phyloP scores from a whole-genome alignment of 2,888 invertebrate genomes.

The Deilephila porcellus region DNA sequence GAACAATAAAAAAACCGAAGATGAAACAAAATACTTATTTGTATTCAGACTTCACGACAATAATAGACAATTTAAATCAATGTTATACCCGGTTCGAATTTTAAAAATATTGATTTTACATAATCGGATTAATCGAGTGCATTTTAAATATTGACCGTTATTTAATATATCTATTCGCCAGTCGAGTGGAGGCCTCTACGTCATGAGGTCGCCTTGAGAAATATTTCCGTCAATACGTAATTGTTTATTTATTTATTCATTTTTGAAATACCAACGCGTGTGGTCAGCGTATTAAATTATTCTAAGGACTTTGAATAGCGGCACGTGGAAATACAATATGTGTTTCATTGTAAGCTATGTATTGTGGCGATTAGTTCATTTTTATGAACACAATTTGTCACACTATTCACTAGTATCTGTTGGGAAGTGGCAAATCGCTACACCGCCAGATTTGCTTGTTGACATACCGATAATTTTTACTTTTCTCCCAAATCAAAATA shows the following conservation, averaged over 20 bases:
- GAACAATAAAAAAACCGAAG: neutral
- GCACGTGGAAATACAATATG: neutral
- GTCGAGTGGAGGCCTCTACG: neutral
- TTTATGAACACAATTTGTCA: neutral
- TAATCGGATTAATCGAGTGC: slow-evolving; percentile 8
- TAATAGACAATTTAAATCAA: neutral
- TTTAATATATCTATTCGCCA: neutral
- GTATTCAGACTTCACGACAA: neutral
- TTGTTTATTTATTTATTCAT: slow-evolving; percentile 14
- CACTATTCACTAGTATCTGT: neutral
- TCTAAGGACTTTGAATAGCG: neutral
- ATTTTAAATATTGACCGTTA: slow-evolving; percentile 7
- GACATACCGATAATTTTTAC: no score
- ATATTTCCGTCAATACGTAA: neutral
- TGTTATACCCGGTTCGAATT: neutral
- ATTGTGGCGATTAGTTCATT: neutral
- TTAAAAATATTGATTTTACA: slow-evolving; percentile 6
- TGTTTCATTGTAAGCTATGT: neutral
- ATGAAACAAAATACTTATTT: neutral
- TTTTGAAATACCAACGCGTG: slow-evolving; percentile 10
- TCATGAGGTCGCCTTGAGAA: neutral
- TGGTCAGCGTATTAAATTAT: neutral
- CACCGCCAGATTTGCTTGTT: no score
- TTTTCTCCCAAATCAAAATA: no score
- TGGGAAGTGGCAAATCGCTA: no score